Base-by-base conservation (phyloP, 1,140 invertebrate genomes). In the Gryllus bimaculatus region DNA sequence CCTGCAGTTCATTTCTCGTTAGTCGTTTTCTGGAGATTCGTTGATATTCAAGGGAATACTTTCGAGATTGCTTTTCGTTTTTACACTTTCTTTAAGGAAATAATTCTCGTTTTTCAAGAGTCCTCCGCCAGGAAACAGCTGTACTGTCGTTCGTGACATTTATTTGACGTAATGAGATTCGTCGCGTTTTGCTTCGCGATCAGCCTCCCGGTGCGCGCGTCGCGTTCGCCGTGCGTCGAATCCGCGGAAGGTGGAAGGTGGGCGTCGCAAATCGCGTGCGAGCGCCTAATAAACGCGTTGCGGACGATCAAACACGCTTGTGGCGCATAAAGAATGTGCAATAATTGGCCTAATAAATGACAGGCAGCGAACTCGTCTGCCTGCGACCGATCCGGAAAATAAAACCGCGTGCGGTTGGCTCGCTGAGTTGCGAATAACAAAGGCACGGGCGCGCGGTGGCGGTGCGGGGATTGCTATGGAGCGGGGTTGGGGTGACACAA, bases 291-390 rank as follows among this genome's bases (percentile, higher is more conserved):
- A 66, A 66, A 66, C 54, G 54, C 54, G 18, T 39, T 18, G 54
- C 18, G 54, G 54, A 66, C 54, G 54, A 66, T 66, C 54, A 66
- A 66, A 66, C 54, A 66, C 54, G 54, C 54, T 10, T 66, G 54
- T 66, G 2, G 54, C 54, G 54, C 54, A 66, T 66, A 66, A 66
- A 66, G 54, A 66, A 66, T 66, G 54, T 18, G 54, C 54, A 66
- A 66, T 66, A 66, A 66, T 66, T 66, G 54, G 54, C 10, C 54
- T 66, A 66, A 66, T 66, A 66, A 66, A 66, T 66, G 54, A 66
- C 54, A 66, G 54, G 54, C 54, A 66, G 54, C 10, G 10, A 13
- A 18, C 54, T 66, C 54, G 54, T 66, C 54, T 66, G 54, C 18
- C 54, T 10, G 54, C 54, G 54, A 18, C 10, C 18, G 18, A 18